Conservation (phyloP, 2,797 vertebrate genomes). For the Labeo calbasu region DNA sequence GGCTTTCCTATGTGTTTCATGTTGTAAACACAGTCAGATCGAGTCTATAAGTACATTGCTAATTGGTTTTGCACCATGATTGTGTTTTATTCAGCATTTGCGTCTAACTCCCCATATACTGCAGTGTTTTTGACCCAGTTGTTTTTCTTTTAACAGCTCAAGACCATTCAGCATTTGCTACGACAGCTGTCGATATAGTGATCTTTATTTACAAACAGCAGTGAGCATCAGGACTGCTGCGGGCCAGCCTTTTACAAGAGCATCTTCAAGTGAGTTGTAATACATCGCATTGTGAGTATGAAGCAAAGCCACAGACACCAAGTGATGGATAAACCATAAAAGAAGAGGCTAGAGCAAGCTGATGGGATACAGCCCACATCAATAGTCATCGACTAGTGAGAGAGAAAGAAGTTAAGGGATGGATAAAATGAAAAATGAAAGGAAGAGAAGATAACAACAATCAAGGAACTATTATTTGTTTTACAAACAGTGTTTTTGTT, state of each 20-base stretch:
- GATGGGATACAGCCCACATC: conserved; percentile 44
- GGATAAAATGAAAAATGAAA: conserved; percentile 21
- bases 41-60: neutral
- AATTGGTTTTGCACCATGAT: neutral
- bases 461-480: neutral
- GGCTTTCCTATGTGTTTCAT: neutral
- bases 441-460: neutral
- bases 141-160: conserved; percentile 26
- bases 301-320: conserved; percentile 47
- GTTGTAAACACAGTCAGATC: conserved; percentile 9
- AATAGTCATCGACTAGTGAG: conserved; percentile 45
- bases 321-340: conserved; percentile 56
- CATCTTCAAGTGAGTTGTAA: conserved; percentile 54
- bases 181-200: conserved; percentile 37
- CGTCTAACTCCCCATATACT: neutral
- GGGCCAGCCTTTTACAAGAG: conserved; percentile 39
- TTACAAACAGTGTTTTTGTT: neutral
- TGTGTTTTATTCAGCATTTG: neutral
- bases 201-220: conserved; percentile 47
- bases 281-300: conserved; percentile 47
- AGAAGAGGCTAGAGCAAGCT: conserved; percentile 31
- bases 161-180: neutral
- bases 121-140: neutral
- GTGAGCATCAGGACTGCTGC: conserved; percentile 29
- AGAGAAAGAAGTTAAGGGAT: conserved; percentile 1